phyloP scores from a whole-genome alignment of 2,113 vertebrate species.

The Sylvilagus bachmani region DNA sequence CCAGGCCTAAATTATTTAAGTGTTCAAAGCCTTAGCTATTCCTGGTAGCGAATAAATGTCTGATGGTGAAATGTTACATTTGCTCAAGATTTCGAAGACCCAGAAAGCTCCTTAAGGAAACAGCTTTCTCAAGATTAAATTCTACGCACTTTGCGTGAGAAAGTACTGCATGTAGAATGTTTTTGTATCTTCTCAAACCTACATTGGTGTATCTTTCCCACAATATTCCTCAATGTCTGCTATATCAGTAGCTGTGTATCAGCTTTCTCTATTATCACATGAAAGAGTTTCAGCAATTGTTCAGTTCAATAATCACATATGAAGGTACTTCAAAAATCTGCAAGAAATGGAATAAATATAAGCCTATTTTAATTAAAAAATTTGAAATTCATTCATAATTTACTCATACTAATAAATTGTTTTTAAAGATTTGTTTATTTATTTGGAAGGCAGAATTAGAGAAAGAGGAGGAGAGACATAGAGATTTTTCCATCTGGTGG shows the following conservation, averaged over 20 bases:
- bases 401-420: too few species aligned
- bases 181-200: neutral
- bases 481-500: too few species aligned
- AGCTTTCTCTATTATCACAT: neutral
- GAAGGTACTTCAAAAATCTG: too few species aligned
- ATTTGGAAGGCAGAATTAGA: too few species aligned
- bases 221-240: neutral
- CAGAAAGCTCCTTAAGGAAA: neutral
- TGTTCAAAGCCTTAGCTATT: neutral
- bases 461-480: too few species aligned
- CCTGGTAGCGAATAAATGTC: neutral
- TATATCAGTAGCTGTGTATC: neutral
- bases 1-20: neutral
- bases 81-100: constrained; percentile 1
- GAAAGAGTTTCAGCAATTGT: neutral
- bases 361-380: too few species aligned
- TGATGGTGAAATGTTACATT: neutral
- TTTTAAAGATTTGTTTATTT: too few species aligned
- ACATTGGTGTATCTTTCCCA: neutral
- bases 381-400: too few species aligned
- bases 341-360: too few species aligned
- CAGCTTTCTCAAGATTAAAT: neutral
- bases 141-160: neutral
- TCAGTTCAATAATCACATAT: neutral
- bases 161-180: neutral